A percentile compares a stretch with the other conserved stretches of the same genome.
These are phyloP conservation scores for Calycopis cecrops DNA, from an alignment of 1,140 invertebrate genomes.

Conservation along the genomic window DNA sequence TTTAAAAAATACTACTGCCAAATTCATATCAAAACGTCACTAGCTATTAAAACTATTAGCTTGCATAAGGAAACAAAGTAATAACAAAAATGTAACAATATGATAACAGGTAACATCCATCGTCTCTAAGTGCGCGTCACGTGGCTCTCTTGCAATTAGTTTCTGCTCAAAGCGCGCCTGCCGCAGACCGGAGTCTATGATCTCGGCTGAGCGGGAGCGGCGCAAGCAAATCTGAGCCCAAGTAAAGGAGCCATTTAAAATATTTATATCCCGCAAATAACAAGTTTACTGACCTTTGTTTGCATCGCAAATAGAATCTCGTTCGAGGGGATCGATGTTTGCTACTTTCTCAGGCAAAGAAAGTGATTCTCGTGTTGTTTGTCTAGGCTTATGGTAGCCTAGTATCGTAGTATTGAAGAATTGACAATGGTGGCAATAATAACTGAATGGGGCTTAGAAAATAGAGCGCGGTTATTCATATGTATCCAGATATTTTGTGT, in stretches of 20 bases:
- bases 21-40: no score
- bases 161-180: conserved; percentile 68
- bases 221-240: conserved; percentile 43
- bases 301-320: neutral
- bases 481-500: no score
- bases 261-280: conserved; percentile 26
- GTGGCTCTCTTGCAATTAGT: conserved; percentile 70
- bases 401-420: no score
- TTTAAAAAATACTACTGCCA: no score
- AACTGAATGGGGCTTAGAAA: no score
- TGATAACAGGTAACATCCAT: conserved; percentile 25
- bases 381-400: no score
- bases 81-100: neutral
- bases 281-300: neutral
- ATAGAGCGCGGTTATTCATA: no score
- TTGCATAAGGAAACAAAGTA: neutral
- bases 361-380: no score
- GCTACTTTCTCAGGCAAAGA: no score
- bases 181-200: conserved; percentile 63
- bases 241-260: conserved; percentile 38
- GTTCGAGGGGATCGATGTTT: no score
- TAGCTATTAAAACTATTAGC: no score
- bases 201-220: conserved; percentile 51
- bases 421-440: no score
- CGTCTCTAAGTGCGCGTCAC: conserved; percentile 38